Base-by-base conservation (phyloP, 2,888 invertebrate species). In the Euphydryas editha region DNA sequence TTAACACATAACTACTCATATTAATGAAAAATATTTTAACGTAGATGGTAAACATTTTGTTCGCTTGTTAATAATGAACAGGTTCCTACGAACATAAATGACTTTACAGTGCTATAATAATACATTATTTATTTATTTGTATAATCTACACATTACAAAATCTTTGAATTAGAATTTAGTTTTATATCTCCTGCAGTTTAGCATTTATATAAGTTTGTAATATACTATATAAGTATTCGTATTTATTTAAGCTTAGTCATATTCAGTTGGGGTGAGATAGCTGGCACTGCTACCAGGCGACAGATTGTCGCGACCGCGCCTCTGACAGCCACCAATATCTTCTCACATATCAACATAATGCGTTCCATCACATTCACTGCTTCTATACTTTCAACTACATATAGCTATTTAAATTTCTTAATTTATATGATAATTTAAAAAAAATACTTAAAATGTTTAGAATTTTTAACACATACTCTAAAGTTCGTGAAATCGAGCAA, bases 211-310 rank as follows among this genome's bases (percentile, higher is more conserved):
- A 37, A 20, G 21, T 46, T 46, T 46, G 30, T 59, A 39, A 62
- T 55, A 57, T 56, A 64, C 10, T 15, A 36, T 61, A 46, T 39
- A 44, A 55, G 61, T 60, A 39, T 64, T 65, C 37, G 44, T 58
- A 71, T 69, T 67, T 62, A 67, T 71, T 69, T 63, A 63, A 68
- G 67, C 72, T 72, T 70, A 68, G 72, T 70, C 72, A 72, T 72
- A 68, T 63, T 21, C 57, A 62, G 44, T 30, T 13, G 69, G 65
- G 69, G 59, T 70, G 59, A 73, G 72, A 69, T 73, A 76, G 77
- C 73, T 87, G 88, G 89, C 90, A 87, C 80, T 74, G 78, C 76
- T 76, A 73, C 74, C 78, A 73, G 87, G 86, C 89, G 88, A 83
- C 91, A 80, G 75, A 67, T 70, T 76, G 89, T 84, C 87, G 87